Percentiles rank a stretch among this genome's conserved stretches.
phyloP scores from a whole-genome alignment of 2,888 invertebrate genomes.

The Aspidiotus destructor region DNA sequence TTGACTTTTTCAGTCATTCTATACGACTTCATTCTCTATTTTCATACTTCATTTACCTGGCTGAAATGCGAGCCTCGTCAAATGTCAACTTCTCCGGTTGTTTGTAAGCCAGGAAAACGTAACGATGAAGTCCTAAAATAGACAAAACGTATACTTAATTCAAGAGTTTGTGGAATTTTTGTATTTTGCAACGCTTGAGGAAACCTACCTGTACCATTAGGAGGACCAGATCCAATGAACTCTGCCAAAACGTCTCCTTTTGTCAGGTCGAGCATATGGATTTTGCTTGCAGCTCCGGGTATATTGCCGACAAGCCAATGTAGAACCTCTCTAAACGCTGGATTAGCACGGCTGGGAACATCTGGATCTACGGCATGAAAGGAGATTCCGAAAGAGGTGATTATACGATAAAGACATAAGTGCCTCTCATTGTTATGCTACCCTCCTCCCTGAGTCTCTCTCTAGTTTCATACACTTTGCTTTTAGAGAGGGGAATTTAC shows the following conservation, averaged over 20 bases:
- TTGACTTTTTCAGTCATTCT: neutral
- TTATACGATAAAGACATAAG: too few relatives aligned
- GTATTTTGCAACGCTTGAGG: too few relatives aligned
- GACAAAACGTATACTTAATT: neutral
- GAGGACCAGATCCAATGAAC: conserved; percentile 79
- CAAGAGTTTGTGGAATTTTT: too few relatives aligned
- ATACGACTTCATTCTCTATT: too few relatives aligned
- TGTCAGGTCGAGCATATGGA: conserved; percentile 44
- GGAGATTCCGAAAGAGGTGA: too few relatives aligned
- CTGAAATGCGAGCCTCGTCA: conserved; percentile 45
- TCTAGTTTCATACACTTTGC: too few relatives aligned
- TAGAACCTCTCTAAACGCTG: conserved; percentile 74
- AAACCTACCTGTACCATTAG: conserved; percentile 53
- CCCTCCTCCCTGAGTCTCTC: too few relatives aligned
- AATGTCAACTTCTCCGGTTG: conserved; percentile 53
- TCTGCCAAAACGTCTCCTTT: conserved; percentile 64
- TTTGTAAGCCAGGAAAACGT: conserved; percentile 66
- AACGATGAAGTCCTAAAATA: conserved; percentile 56
- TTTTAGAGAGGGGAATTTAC: too few relatives aligned
- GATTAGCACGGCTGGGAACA: conserved; percentile 73
- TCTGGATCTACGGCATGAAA: conserved; percentile 60
- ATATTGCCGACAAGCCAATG: conserved; percentile 88
- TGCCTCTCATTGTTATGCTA: too few relatives aligned
- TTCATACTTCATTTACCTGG: conserved; percentile 38
- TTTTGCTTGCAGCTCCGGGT: conserved; percentile 48